Conservation (phyloP, 2,113 vertebrate genomes). For the Hemiscyllium ocellatum region DNA sequence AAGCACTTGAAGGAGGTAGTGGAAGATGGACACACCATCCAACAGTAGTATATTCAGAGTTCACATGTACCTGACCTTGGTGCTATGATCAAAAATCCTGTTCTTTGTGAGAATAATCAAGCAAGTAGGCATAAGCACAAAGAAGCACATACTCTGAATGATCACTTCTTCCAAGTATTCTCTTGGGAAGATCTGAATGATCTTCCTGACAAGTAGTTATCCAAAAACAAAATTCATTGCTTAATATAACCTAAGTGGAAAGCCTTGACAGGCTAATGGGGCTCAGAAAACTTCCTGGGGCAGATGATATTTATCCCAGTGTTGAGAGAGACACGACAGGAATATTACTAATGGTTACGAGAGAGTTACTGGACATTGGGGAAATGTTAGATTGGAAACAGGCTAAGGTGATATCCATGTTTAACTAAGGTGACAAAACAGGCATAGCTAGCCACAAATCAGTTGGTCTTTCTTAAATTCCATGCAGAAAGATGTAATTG, state of each 20-base stretch:
- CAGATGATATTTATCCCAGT: background rate
- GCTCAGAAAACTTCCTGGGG: background rate
- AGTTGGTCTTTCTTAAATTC: background rate
- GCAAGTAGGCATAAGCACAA: background rate
- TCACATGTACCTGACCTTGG: background rate
- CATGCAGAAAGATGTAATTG: background rate
- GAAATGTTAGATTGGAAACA: background rate
- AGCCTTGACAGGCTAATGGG: background rate
- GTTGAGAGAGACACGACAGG: background rate
- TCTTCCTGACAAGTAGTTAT: background rate
- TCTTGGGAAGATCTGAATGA: background rate
- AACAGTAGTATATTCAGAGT: background rate
- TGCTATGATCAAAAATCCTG: background rate
- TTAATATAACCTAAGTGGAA: background rate
- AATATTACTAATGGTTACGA: conserved; percentile 4
- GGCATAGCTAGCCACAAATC: background rate
- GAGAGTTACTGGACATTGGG: background rate
- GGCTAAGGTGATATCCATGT: background rate
- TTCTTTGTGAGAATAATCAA: background rate
- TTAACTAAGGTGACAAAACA: background rate
- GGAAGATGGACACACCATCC: background rate
- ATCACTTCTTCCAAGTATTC: background rate
- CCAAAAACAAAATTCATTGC: background rate
- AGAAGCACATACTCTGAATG: background rate
- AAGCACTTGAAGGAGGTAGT: background rate